Conservation (phyloP, 92 coral and sea anemone species). For the Virgularia gustaviana region DNA sequence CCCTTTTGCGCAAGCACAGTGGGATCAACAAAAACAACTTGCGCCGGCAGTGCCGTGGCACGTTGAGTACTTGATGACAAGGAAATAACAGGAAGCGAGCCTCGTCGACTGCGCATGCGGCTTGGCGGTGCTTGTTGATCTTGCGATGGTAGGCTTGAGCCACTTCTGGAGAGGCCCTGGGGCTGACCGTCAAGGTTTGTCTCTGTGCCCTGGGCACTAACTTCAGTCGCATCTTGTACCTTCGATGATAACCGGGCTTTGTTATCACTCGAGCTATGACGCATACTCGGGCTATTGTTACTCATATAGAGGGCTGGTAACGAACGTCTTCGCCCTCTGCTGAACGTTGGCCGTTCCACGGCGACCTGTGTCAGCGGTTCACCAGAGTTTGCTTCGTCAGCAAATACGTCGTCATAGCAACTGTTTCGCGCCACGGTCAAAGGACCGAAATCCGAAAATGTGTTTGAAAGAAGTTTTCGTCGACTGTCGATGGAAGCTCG, state of each 20-base stretch:
- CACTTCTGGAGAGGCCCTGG: not conserved
- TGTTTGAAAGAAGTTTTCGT: slow-evolving; percentile 12
- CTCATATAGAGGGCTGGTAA: slow-evolving; percentile 30
- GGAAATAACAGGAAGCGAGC: slow-evolving; percentile 25
- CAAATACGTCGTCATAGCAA: slow-evolving; percentile 16
- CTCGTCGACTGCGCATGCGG: slow-evolving; percentile 26
- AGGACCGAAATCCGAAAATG: not conserved
- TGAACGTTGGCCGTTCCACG: slow-evolving; percentile 18
- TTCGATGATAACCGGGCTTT: slow-evolving; percentile 1
- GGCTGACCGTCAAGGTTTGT: not conserved
- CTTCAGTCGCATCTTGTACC: not conserved
- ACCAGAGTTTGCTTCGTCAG: not conserved
- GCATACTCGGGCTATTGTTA: slow-evolving; percentile 7
- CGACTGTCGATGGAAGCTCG: slow-evolving; percentile 32
- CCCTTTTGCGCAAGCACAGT: slow-evolving; percentile 28
- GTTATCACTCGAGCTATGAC: not conserved
- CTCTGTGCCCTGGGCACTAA: not conserved
- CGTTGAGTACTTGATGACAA: not conserved
- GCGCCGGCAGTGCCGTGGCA: slow-evolving; percentile 1
- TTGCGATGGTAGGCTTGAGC: not conserved
- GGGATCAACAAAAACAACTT: slow-evolving; percentile 6
- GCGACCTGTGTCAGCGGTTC: slow-evolving; percentile 18
- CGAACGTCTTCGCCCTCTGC: slow-evolving; percentile 27
- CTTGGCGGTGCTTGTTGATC: slow-evolving; percentile 29
- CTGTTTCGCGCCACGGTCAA: not conserved